Evolutionary conservation across 2,797 vertebrate genomes (phyloP), one percentile per base, ranked within the genome.

Genomic region (Macropodus opercularis): DNA sequence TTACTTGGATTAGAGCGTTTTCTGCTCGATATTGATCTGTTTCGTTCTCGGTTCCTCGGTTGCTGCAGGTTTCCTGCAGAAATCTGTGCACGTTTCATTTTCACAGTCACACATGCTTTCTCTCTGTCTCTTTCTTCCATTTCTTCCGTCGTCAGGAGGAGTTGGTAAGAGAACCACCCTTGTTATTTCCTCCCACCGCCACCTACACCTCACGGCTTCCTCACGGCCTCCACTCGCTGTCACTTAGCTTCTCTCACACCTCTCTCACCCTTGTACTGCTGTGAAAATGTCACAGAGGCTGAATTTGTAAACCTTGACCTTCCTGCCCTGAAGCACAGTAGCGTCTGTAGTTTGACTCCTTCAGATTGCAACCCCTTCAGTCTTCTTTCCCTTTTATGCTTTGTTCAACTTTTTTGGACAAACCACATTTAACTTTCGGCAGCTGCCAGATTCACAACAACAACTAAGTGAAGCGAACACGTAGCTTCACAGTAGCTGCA

Each of bases 131-230:
- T 43, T 23, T 63, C 36, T 48, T 62, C 38, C 41, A 27, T 46
- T 31, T 55, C 56, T 17, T 74, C 8, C 67, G 40, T 59, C 46
- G 48, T 67, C 79, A 89, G 90, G 89, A 92, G 81, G 87, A 88
- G 69, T 75, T 90, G 90, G 87, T 92, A 90, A 90, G 85, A 72
- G 35, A 39, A 41, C 34, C 43, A 29, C 38, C 27, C 41, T 32
- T 49, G 29, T 40, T 17, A 15, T 24, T 41, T 35, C 22, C 10
- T 14, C 13, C 26, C 55, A 35, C 29, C 23, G 4, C 17, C 23
- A 18, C 2, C 38, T 12, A 12, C 23, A n/a, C 2, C 32, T 12
- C 19, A 13, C 18, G 31, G 14, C 29, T 4, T 17, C 10, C 19
- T 31, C 31, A 21, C 15, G 19, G 9, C 5, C 5, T 43, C 38